Conservation (phyloP, 2,888 invertebrate genomes). For the Tipula confusa region DNA sequence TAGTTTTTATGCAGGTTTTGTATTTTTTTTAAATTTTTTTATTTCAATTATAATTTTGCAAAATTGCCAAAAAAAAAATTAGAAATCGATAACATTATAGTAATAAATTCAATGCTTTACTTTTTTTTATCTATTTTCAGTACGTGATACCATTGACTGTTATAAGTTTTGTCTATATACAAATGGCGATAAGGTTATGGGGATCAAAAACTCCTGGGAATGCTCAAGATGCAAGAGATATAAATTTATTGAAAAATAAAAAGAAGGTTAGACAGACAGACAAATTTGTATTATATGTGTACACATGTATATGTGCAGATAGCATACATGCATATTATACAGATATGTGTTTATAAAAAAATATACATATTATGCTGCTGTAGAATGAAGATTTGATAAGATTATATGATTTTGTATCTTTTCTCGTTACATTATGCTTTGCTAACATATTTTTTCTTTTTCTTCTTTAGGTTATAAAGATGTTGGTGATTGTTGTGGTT, state of each 20-base stretch:
- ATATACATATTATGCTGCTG: background rate
- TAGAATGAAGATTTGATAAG: slow-evolving; percentile 12
- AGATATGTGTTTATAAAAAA: background rate
- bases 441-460: slow-evolving; percentile 4
- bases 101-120: background rate
- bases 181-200: slow-evolving; percentile 77
- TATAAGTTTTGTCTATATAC: slow-evolving; percentile 73
- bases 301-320: background rate
- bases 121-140: slow-evolving; percentile 43
- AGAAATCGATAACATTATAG: background rate
- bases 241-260: slow-evolving; percentile 74
- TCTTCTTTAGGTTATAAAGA: slow-evolving; percentile 73
- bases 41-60: no score
- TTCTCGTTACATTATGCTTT: background rate
- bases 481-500: slow-evolving; percentile 78
- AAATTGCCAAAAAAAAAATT: background rate
- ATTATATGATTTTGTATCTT: background rate
- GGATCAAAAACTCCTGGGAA: slow-evolving; percentile 74
- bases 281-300: background rate
- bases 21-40: background rate
- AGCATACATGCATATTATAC: slow-evolving; percentile 65
- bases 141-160: slow-evolving; percentile 77
- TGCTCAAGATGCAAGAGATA: slow-evolving; percentile 71
- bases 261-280: slow-evolving; percentile 60
- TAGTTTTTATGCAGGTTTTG: slow-evolving; percentile 51